Evolutionary conservation across 2,797 vertebrate genomes (phyloP).

Genomic region (Acropternis orthonyx): DNA sequence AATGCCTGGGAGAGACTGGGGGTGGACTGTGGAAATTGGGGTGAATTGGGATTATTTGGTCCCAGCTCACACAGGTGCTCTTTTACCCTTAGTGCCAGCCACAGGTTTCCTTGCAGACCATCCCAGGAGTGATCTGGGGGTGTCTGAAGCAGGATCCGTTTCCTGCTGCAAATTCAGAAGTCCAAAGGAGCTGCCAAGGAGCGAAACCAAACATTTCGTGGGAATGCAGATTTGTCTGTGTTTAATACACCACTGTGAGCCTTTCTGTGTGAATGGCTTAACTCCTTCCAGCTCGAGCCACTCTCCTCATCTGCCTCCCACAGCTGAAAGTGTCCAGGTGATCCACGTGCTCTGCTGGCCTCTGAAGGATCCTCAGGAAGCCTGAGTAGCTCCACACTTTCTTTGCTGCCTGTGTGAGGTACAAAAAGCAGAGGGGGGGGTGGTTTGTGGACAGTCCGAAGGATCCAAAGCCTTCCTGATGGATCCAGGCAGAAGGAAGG

Average conservation of each 20-base stretch:
- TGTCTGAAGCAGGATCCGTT: not conserved
- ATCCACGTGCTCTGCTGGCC: not conserved
- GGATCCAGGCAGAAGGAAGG: not conserved
- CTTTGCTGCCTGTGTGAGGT: not conserved
- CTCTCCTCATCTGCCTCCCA: not conserved
- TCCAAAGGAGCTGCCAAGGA: not conserved
- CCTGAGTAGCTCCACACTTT: fast-evolving
- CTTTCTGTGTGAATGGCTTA: not conserved
- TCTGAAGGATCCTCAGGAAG: not conserved
- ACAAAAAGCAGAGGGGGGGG: not conserved
- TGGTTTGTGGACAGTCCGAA: not conserved
- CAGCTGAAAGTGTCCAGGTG: not conserved
- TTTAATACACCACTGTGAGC: not conserved
- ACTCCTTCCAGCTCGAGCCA: not conserved
- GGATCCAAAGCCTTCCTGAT: not conserved
- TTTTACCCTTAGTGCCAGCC: not conserved
- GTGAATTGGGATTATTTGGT: not conserved
- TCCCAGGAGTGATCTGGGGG: not conserved
- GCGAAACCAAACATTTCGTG: not conserved
- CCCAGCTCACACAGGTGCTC: not conserved
- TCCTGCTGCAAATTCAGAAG: not conserved
- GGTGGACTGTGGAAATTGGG: not conserved
- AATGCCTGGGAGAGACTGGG: not conserved
- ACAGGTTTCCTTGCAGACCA: not conserved
- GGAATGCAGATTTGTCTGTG: not conserved